These are phyloP conservation scores for Silurus lanzhouensis DNA, from an alignment of 2,797 vertebrate genomes.

Conservation along the genomic window DNA sequence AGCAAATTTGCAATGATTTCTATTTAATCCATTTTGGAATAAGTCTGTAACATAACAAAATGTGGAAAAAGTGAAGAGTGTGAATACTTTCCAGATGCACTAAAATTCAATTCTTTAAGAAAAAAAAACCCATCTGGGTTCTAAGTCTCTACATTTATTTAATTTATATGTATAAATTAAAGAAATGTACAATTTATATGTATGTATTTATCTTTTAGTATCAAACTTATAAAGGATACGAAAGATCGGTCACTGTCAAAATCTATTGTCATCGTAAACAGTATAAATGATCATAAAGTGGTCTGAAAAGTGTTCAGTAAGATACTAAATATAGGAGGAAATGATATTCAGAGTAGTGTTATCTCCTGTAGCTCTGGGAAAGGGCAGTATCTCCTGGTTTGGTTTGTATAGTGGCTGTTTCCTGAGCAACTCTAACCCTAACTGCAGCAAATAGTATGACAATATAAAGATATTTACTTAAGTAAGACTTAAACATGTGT, in stretches of 20 bases:
- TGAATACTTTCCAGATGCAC: too few relatives aligned
- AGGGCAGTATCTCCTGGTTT: neutral
- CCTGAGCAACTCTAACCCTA: neutral
- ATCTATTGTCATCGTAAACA: neutral
- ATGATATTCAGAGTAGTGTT: neutral
- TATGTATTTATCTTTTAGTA: neutral
- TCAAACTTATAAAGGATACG: neutral
- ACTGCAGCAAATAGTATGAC: neutral
- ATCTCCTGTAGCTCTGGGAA: neutral
- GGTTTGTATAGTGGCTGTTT: neutral
- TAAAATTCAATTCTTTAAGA: neutral
- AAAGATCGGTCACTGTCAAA: neutral
- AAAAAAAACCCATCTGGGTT: neutral
- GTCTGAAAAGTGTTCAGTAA: neutral
- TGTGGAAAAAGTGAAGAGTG: too few relatives aligned
- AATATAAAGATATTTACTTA: neutral
- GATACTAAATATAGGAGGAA: neutral
- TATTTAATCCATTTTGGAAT: too few relatives aligned
- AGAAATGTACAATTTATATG: too few relatives aligned
- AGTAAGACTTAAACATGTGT: neutral
- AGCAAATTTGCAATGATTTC: too few relatives aligned
- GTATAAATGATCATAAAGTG: neutral
- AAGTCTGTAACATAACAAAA: too few relatives aligned
- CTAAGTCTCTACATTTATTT: neutral
- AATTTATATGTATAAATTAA: too few relatives aligned